Base-by-base conservation (phyloP, 2,888 invertebrate species). In the Anticlea derivata region DNA sequence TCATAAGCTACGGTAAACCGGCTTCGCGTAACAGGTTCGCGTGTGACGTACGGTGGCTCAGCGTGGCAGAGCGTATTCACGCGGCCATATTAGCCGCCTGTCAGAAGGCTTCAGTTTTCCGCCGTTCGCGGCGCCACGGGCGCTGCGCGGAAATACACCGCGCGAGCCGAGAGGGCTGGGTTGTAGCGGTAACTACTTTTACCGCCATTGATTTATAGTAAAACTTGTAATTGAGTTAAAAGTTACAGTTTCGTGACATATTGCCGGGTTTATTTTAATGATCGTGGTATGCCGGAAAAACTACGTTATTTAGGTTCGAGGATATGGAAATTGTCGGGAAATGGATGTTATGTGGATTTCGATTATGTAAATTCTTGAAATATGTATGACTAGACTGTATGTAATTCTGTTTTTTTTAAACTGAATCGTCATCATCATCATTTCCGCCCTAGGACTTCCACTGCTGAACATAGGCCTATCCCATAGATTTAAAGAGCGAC, bases 1-100 rank as follows among this genome's bases (percentile, higher is more conserved):
- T 73, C 78, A 80, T 83, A 86, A 84, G 85, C 65, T 82, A 80
- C 74, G 69, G 65, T 70, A 59, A 61, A 67, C 75, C 77, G 71
- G 75, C 70, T 73, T 76, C 76, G 76, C 80, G 75, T 82, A 80
- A 80, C 72, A 80, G 81, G 76, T 82, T 81, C 77, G 78, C 80
- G 80, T 75, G 78, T 80, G 79, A 80, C 79, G 80, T 80, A 78
- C 77, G 79, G 66, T 68, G 76, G 68, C 75, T 75, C 75, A 78
- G 83, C 87, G 88, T 85, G 84, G 76, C 66, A 72, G 78, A 73
- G 86, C 88, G 88, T 85, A 83, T 80, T 86, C 88, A 83, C 82
- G 82, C 88, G 77, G 88, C 89, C 89, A 89, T 90, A 82, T 87
- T 88, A 83, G 65, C 80, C 80, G 81, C 76, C 76, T 88, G 86